phyloP scores from a whole-genome alignment of 2,797 vertebrate species.

The Enteromius thamalakanensis region DNA sequence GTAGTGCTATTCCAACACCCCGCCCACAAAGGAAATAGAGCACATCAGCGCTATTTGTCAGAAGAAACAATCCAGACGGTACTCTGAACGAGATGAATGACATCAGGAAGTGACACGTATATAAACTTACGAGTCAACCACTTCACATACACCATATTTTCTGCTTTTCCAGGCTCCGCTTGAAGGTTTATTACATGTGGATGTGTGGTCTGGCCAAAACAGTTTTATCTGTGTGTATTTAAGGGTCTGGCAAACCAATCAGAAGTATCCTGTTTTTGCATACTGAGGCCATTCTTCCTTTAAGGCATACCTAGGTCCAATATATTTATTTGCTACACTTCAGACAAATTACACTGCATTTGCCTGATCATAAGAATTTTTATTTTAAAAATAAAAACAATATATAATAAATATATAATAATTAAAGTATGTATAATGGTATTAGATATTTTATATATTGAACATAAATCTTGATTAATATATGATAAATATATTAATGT shows the following conservation, averaged over 20 bases:
- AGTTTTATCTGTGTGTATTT: slow-evolving; percentile 25
- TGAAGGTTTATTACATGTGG: neutral
- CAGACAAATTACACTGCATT: neutral
- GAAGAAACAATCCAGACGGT: slow-evolving; percentile 19
- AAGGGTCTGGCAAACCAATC: slow-evolving; percentile 3
- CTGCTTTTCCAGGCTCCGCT: neutral
- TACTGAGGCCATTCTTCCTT: slow-evolving; percentile 1
- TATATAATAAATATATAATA: neutral
- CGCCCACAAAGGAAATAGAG: slow-evolving; percentile 46
- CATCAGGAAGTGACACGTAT: slow-evolving; percentile 27
- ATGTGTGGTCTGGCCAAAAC: slow-evolving; percentile 10
- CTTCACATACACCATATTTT: slow-evolving; percentile 7
- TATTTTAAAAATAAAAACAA: neutral
- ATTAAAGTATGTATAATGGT: neutral
- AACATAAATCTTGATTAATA: no score
- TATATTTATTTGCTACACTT: neutral
- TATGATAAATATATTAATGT: no score
- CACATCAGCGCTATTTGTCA: slow-evolving; percentile 21
- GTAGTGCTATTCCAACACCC: slow-evolving; percentile 7
- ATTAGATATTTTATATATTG: no score
- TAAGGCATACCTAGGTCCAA: neutral
- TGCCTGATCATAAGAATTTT: neutral
- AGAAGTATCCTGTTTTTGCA: slow-evolving; percentile 19
- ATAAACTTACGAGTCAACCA: neutral
- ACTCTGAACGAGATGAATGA: slow-evolving; percentile 20